Evolutionary conservation across 2,797 vertebrate species (phyloP).

Genomic region (Sebastiscus tertius): DNA sequence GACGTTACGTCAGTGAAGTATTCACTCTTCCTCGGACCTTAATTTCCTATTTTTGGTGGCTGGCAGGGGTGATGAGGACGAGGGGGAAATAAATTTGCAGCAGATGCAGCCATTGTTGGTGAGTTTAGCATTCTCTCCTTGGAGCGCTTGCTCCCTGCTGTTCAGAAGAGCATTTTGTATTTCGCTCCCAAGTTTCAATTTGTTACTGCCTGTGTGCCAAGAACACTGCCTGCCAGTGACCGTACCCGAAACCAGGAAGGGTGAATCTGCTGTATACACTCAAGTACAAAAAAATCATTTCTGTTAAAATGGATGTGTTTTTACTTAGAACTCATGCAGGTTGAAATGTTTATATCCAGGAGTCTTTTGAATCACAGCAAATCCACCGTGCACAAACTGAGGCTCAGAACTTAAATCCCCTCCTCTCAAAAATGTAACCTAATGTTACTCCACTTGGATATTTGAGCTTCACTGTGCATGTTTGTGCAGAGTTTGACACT

Average conservation of each 20-base stretch:
- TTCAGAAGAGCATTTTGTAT: constrained; percentile 59
- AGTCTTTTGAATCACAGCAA: neutral
- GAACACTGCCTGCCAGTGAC: constrained; percentile 53
- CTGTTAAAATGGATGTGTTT: neutral
- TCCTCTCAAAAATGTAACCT: neutral
- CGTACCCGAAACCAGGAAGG: constrained; percentile 19
- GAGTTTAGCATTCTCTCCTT: constrained; percentile 58
- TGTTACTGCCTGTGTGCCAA: constrained; percentile 52
- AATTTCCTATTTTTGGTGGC: constrained; percentile 60
- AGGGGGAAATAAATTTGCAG: constrained; percentile 57
- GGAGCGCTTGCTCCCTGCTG: constrained; percentile 62
- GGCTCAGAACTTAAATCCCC: neutral
- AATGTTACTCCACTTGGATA: neutral
- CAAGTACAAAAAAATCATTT: neutral
- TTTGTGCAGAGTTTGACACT: neutral
- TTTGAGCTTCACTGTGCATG: constrained; percentile 11
- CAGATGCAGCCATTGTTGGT: constrained; percentile 69
- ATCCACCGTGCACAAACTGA: neutral
- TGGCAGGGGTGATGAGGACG: constrained; percentile 44
- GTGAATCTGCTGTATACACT: constrained; percentile 9
- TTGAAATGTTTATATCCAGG: too few species aligned
- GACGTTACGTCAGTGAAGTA: constrained; percentile 39
- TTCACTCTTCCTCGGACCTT: constrained; percentile 49
- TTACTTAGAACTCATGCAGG: neutral
- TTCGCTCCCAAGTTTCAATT: constrained; percentile 67